Evolutionary conservation across 1,140 invertebrate species (phyloP), one percentile per base, ranked within the genome.

Genomic region (Lasioglossum baleicum): DNA sequence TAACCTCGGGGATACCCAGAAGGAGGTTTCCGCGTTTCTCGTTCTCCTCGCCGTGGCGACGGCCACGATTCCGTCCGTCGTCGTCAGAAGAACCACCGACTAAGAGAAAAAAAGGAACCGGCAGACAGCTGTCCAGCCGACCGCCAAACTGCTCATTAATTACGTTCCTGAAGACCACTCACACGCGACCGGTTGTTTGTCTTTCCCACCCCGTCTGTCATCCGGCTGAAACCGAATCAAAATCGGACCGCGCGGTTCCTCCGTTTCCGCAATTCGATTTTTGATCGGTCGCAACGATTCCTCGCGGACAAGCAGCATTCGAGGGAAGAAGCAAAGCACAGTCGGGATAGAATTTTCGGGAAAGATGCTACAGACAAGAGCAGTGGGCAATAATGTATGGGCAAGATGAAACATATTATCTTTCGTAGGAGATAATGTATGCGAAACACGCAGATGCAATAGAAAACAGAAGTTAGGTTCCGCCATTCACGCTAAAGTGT

Each of bases 71-170:
- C 83, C 88, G 88, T 90, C 81, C 87, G 85, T 89, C 86, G 88
- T 61, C 70, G 67, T 61, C 61, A 60, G 75, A 60, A 13, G 58
- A n/a, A 60, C 26, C 3, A 10, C 8, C 11, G 11, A 11, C 8
- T 3, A 26, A 11, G 58, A 60, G 11, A 60, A 26, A 60, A 60
- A 26, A 82, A 84, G 90, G 91, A 89, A 91, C 89, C 88, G 86
- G 82, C 82, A 87, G 92, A 92, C 91, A 92, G 91, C 92, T 92
- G 92, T 92, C 91, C 90, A 88, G 86, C 87, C 88, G 90, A 91
- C 90, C 90, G 89, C 91, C 91, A 92, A 92, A 92, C 92, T 91
- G 88, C 83, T 88, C 90, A 93, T 93, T 93, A 93, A 93, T 93
- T 93, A 92, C 88, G 76, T 78, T 76, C 74, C 81, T 65, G 83